Base-by-base conservation (phyloP, 1,140 invertebrate species). In the Stratiolaelaps scimitus region DNA sequence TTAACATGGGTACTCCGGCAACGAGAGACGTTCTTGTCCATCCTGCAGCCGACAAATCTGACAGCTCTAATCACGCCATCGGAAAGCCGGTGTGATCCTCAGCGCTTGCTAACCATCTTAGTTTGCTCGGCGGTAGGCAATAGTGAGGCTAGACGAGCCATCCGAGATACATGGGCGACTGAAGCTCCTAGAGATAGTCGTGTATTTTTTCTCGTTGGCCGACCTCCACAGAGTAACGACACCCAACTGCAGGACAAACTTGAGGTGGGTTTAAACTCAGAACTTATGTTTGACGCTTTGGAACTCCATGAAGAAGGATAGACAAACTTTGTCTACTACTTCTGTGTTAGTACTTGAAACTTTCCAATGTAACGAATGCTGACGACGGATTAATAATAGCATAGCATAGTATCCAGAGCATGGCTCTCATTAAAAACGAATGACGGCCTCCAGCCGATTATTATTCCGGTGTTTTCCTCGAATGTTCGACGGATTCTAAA, bases 111-210 rank as follows among this genome's bases (percentile, higher is more conserved):
- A 20, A 74, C 87, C 6, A 82, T 89, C 64, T 78, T 88, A 23
- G 81, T 89, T 0, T 86, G 83, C 72, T 88, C 87, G 0, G 80
- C 83, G 7, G 81, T 85, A 0, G 71, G 72, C 1, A 84, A 88
- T 75, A 80, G 83, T 68, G 79, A 81, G 26, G 77, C 79, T 47
- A 75, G 86, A 30, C 72, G 74, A 46, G 84, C 84, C 17, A 88
- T 90, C 67, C 77, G 88, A 69, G 81, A 85, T 70, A 88, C 87
- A 1, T 91, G 88, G 88, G 87, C 81, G 64, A 46, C 43, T 23
- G 47, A 68, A 68, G 19, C 23, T 68, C 47, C 67, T 28, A 13
- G 26, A 47, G 45, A 67, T 29, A 66, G 44, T 2, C 53, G 53
- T 23, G 47, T 70, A 0, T 68, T 68, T 26, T 70, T 70, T 65